phyloP scores from a whole-genome alignment of 92 coral and sea anemone species.

The Ricordea florida region DNA sequence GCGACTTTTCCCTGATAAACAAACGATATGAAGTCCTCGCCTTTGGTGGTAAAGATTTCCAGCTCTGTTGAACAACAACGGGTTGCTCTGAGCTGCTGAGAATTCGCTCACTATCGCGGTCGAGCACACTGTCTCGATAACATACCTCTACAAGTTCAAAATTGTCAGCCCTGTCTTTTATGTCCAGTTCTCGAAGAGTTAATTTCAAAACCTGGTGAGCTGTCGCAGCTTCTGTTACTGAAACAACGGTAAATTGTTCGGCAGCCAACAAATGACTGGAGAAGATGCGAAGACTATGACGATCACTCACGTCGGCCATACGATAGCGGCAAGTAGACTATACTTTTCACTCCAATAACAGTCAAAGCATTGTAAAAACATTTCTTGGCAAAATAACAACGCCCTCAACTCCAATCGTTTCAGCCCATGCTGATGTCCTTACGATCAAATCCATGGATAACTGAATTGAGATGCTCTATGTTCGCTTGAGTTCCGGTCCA shows the following conservation, averaged over 20 bases:
- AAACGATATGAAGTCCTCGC: constrained; percentile 80
- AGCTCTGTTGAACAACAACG: constrained; percentile 79
- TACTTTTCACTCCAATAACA: constrained; percentile 1
- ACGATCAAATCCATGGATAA: background rate
- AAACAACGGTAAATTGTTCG: constrained; percentile 86
- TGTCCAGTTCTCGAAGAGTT: constrained; percentile 79
- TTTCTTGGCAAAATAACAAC: constrained; percentile 5
- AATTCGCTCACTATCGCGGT: constrained; percentile 83
- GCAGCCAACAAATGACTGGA: constrained; percentile 93
- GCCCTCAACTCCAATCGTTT: background rate
- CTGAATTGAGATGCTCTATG: background rate
- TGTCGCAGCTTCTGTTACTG: constrained; percentile 78
- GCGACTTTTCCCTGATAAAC: constrained; percentile 76
- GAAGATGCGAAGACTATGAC: constrained; percentile 68
- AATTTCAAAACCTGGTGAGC: constrained; percentile 82
- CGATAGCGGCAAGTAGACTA: constrained; percentile 10
- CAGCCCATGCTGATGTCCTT: background rate
- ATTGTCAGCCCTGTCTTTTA: constrained; percentile 77
- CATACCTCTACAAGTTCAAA: constrained; percentile 99
- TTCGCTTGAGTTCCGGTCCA: background rate
- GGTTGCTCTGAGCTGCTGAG: constrained; percentile 79
- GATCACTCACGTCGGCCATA: constrained; percentile 34
- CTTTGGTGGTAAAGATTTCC: constrained; percentile 82
- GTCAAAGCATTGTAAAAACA: constrained; percentile 1
- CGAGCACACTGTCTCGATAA: constrained; percentile 86